Evolutionary conservation across 2,113 vertebrate genomes (phyloP).

Genomic region (Prochilodus magdalenae): DNA sequence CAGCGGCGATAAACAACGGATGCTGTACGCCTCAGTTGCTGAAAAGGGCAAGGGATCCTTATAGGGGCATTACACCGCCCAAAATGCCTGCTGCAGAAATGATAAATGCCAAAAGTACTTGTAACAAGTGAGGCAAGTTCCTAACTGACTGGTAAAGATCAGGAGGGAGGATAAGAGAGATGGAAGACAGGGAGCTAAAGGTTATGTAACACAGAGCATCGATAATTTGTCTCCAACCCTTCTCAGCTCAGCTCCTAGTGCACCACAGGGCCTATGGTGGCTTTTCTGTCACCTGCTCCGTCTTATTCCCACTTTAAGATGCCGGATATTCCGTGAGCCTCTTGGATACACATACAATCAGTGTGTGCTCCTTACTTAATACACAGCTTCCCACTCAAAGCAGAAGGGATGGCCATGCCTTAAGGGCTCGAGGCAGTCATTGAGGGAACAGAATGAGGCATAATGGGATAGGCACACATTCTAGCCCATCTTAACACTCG

Average conservation of each 20-base stretch:
- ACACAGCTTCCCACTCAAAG: background rate
- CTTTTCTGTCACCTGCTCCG: background rate
- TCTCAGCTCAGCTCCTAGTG: background rate
- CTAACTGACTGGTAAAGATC: conserved; percentile 46
- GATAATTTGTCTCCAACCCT: conserved; percentile 2
- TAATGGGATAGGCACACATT: conserved; percentile 14
- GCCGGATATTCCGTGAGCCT: background rate
- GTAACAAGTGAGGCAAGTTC: conserved; percentile 39
- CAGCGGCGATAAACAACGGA: conserved; percentile 58
- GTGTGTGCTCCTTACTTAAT: background rate
- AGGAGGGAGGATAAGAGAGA: conserved; percentile 9
- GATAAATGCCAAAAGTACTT: conserved; percentile 50
- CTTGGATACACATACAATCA: background rate
- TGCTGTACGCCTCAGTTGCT: conserved; percentile 38
- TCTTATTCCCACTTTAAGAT: background rate
- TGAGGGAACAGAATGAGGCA: background rate
- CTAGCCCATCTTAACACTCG: conserved; percentile 17
- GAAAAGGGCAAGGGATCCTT: conserved; percentile 48
- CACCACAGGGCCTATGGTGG: background rate
- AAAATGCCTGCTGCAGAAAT: conserved; percentile 37
- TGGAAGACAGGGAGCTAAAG: conserved; percentile 29
- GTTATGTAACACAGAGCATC: conserved; percentile 28
- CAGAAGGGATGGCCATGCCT: conserved; percentile 1
- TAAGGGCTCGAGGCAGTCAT: conserved; percentile 3
- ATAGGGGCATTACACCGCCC: conserved; percentile 37